Percentiles rank a stretch among this genome's conserved stretches.
These are phyloP conservation scores for Aquatica leii DNA, from an alignment of 2,888 invertebrate species.

Conservation along the genomic window DNA sequence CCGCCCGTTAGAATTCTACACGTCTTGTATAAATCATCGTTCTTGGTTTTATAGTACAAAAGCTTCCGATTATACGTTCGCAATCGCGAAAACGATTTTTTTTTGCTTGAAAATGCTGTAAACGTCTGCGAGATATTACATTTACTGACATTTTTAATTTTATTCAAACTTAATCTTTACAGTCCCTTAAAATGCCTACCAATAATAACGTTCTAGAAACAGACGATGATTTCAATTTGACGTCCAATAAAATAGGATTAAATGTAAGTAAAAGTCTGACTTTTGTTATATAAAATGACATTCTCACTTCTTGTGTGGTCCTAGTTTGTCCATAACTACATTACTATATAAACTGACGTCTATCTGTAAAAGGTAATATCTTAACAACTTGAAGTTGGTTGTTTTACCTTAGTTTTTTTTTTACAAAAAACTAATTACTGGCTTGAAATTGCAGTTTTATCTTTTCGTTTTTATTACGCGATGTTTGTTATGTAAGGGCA, in stretches of 20 bases:
- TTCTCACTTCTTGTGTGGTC: conserved; percentile 40
- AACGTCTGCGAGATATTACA: too few species aligned
- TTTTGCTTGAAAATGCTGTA: too few species aligned
- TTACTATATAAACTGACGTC: not conserved
- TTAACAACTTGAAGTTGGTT: not conserved
- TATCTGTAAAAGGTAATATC: not conserved
- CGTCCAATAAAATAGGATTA: conserved; percentile 21
- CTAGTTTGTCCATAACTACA: conserved; percentile 19
- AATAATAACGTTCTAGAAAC: too few species aligned
- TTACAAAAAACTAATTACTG: not conserved
- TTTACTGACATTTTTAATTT: too few species aligned
- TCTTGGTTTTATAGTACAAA: too few species aligned
- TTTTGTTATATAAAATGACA: conserved; percentile 18
- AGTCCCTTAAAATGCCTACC: too few species aligned
- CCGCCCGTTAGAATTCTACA: too few species aligned
- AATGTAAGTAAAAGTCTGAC: conserved; percentile 19
- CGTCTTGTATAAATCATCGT: too few species aligned
- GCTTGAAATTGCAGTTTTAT: not conserved
- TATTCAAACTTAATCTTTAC: too few species aligned
- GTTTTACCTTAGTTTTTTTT: not conserved
- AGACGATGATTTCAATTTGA: conserved; percentile 11
- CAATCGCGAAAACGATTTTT: too few species aligned
- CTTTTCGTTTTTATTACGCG: not conserved
- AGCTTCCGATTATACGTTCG: too few species aligned
- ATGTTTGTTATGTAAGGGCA: conserved; percentile 15